Evolutionary conservation across 2,797 vertebrate genomes (phyloP).

Genomic region (Phataginus tetradactyla): DNA sequence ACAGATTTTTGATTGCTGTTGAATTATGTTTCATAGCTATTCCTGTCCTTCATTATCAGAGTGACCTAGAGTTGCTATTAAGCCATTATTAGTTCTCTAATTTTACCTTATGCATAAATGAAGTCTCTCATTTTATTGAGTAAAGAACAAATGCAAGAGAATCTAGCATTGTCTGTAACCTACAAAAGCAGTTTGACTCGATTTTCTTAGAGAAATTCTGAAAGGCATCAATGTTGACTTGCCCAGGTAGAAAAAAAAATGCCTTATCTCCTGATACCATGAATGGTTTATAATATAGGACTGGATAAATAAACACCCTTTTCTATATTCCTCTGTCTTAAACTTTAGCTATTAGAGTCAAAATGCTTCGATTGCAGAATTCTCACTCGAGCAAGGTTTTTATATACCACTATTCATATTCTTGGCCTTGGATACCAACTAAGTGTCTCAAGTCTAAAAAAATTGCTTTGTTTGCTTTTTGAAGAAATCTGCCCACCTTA

Average conservation of each 20-base stretch:
- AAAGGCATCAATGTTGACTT: constrained; percentile 17
- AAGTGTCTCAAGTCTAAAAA: constrained; percentile 80
- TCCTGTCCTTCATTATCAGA: not conserved
- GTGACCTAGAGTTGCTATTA: constrained; percentile 8
- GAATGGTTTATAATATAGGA: not conserved
- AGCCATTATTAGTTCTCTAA: not conserved
- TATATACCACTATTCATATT: constrained; percentile 72
- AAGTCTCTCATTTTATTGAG: constrained; percentile 21
- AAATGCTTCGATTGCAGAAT: constrained; percentile 71
- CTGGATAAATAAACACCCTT: constrained; percentile 8
- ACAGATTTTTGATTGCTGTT: not conserved
- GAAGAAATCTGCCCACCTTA: constrained; percentile 76
- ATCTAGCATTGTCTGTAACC: not conserved
- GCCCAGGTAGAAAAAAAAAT: not conserved
- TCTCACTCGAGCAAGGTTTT: constrained; percentile 78
- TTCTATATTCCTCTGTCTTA: constrained; percentile 23
- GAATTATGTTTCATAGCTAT: constrained; percentile 15
- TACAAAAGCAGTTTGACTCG: not conserved
- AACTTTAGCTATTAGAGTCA: constrained; percentile 38
- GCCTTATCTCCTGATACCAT: not conserved
- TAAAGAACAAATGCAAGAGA: not conserved
- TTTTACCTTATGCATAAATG: constrained; percentile 1
- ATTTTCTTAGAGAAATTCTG: constrained; percentile 16
- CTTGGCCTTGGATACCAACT: constrained; percentile 76
- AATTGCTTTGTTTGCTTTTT: constrained; percentile 79